Evolutionary conservation across 2,113 vertebrate genomes (phyloP), one percentile per base, ranked within the genome.

Genomic region (Struthidea cinerea): DNA sequence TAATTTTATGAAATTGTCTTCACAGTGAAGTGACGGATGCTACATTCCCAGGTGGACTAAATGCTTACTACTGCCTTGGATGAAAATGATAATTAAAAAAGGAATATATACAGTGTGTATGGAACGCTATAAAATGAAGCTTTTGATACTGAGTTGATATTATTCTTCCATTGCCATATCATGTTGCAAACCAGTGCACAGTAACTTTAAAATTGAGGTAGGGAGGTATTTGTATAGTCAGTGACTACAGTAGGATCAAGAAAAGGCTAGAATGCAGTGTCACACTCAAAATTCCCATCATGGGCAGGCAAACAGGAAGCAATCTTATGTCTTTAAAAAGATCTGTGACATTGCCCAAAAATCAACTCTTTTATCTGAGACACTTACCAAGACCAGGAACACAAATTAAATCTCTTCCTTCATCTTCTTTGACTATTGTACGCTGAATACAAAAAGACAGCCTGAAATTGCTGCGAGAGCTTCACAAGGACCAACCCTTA

Each of bases 1-100:
- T 75, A 60, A 90, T 96, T 94, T 88, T 75, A 71, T 63, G 75
- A 68, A 90, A 94, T 68, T 80, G 75, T 78, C 73, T 95, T 84
- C 60, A 68, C 10, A 82, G 79, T 41, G 47, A 84, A 91, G 55
- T 59, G 35, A 88, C 9, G 41, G 68, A 91, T 83, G 49, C 39
- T 83, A 37, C 33, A 88, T 53, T 90, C 32, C 59, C 64, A 92
- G 85, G 71, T 81, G 64, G 39, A 90, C 60, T 78, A 86, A 90
- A 86, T 56, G 18, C 75, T 61, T 85, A 87, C 63, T 84, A 79
- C 61, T 82, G 52, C 63, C 20, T 74, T 60, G 60, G 61, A 82
- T 41, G 49, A 85, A 85, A 88, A 89, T 69, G 11, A 21, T 68
- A 55, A 73, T 35, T 53, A 32, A 56, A 61, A 78, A 39, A 70